phyloP scores from a whole-genome alignment of 2,888 invertebrate genomes.

The Oegoconia quadripuncta region DNA sequence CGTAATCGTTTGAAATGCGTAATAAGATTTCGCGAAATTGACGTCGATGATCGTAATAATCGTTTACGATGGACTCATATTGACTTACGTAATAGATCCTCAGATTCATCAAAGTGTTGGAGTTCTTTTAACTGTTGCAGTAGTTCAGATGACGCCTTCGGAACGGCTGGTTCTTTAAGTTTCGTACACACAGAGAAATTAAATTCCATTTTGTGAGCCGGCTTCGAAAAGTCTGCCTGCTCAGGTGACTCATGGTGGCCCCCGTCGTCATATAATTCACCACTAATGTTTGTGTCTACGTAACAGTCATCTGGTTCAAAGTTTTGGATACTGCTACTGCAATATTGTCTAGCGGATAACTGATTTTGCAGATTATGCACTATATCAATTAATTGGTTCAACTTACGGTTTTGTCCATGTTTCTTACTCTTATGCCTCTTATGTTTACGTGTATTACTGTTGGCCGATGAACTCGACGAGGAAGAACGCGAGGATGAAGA shows the following conservation, averaged over 20 bases:
- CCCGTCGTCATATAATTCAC: background rate
- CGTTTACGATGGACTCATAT: too few relatives aligned
- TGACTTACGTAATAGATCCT: too few relatives aligned
- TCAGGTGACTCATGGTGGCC: background rate
- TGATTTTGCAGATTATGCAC: background rate
- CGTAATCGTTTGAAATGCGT: too few relatives aligned
- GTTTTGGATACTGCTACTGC: background rate
- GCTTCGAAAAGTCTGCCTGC: background rate
- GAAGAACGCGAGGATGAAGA: background rate
- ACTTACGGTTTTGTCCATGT: background rate
- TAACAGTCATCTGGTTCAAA: background rate
- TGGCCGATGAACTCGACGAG: background rate
- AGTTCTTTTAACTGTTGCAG: background rate
- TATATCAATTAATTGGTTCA: background rate
- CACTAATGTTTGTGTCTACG: background rate
- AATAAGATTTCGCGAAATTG: too few relatives aligned
- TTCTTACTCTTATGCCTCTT: background rate
- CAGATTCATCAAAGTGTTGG: background rate
- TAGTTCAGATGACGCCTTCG: background rate
- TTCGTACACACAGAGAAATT: slow-evolving; percentile 27
- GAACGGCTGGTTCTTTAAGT: slow-evolving; percentile 5
- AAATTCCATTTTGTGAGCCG: background rate
- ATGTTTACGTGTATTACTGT: background rate
- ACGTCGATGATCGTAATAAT: too few relatives aligned
- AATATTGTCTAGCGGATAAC: background rate